Base-by-base conservation (phyloP, 2,113 vertebrate species). In the Channa maculata region DNA sequence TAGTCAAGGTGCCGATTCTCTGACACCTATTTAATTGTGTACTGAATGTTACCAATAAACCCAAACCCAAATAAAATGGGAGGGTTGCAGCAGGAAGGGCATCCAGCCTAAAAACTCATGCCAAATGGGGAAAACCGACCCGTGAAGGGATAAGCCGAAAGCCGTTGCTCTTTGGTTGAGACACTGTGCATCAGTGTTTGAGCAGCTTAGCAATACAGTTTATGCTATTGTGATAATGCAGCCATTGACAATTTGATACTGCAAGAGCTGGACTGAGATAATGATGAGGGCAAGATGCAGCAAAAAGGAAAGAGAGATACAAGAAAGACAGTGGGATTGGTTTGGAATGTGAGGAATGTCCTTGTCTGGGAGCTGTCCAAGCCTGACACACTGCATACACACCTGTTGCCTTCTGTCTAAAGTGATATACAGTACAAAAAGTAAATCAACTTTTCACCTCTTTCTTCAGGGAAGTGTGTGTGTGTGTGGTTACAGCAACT, bases 311-410 rank as follows among this genome's bases (percentile, higher is more conserved):
- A 41, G 34, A 12, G n/a, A 34, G 13, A 46, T 39, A 8, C 10
- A 33, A 62, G 39, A 59, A 15, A 73, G 54, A 70, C 36, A 14
- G 57, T 38, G 33, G 34, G 75, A 69, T 45, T 57, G 71, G 77
- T 48, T 44, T 71, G 83, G 76, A 87, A 79, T 86, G 71, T 76
- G 45, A 79, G 38, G 76, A 86, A 86, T 84, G 80, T 82, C 0
- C 3, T 41, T 68, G 50, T 72, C 6, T 70, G 68, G 65, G 63
- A 75, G 53, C 36, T 52, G 46, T 66, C 66, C 59, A 63, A 71
- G 55, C 41, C 52, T 0, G 15, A 70, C 12, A 59, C 71, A 62
- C 55, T 24, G 57, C 50, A 41, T 50, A 33, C 60, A 46, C 57
- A 41, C 46, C 37, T 59, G 65, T 49, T 55, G 50, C 34, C 9